phyloP scores from a whole-genome alignment of 1,140 invertebrate species.

The Cataglyphis hispanica region DNA sequence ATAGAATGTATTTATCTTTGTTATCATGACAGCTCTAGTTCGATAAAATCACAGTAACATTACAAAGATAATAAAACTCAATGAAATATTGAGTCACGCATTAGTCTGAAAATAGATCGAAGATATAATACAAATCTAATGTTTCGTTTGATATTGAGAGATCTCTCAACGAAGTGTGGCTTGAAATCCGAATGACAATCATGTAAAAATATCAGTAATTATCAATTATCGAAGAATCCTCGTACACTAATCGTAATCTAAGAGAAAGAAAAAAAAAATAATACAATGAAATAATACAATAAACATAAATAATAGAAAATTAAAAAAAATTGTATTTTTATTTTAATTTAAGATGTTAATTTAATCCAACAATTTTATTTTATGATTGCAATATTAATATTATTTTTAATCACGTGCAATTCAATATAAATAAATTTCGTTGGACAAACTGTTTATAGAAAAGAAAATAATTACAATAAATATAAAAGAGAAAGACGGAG shows the following conservation, averaged over 20 bases:
- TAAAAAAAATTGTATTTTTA: neutral
- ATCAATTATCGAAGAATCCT: neutral
- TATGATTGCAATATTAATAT: neutral
- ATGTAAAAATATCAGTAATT: slow-evolving; percentile 9
- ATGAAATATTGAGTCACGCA: slow-evolving; percentile 6
- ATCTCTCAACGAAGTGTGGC: neutral
- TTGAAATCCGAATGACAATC: neutral
- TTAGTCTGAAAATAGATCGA: slow-evolving; percentile 7
- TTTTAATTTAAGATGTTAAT: neutral
- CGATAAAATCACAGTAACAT: neutral
- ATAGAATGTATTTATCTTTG: neutral
- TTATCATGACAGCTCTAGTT: neutral
- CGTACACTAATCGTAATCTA: too few relatives aligned
- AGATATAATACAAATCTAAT: slow-evolving; percentile 15
- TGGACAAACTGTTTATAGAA: neutral
- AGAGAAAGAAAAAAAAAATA: neutral
- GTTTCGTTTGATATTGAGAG: slow-evolving; percentile 5
- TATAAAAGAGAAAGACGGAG: neutral
- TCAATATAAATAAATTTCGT: neutral
- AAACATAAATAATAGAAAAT: neutral
- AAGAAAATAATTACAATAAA: neutral
- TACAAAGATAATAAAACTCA: slow-evolving; percentile 3
- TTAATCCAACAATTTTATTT: neutral
- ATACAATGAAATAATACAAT: too few relatives aligned
- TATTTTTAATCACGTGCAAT: neutral